phyloP scores from a whole-genome alignment of 2,797 vertebrate genomes.

The Eurystomus glaucurus region DNA sequence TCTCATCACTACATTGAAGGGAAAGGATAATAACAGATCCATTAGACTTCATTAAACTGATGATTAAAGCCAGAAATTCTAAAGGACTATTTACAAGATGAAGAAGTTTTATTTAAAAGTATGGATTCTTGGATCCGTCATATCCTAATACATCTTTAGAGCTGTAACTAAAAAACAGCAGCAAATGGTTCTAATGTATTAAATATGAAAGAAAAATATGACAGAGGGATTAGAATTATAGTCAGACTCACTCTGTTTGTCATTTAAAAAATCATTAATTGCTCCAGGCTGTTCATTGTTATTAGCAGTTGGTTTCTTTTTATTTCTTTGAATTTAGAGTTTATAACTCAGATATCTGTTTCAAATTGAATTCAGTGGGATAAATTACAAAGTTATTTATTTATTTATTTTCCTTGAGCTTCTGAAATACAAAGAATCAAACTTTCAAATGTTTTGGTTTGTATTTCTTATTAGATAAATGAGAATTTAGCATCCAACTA shows the following conservation, averaged over 20 bases:
- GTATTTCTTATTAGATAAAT: not conserved
- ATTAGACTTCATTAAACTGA: constrained; percentile 68
- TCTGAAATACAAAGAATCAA: not conserved
- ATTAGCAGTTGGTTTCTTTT: not conserved
- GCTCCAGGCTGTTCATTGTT: not conserved
- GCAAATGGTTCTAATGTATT: not conserved
- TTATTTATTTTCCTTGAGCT: not conserved
- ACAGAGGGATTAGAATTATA: not conserved
- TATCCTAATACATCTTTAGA: not conserved
- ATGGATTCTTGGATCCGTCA: not conserved
- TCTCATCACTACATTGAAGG: not conserved
- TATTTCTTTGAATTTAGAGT: not conserved
- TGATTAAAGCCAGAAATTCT: constrained; percentile 55
- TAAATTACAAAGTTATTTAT: not conserved
- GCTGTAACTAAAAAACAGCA: not conserved
- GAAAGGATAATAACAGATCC: constrained; percentile 55
- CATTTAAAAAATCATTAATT: not conserved
- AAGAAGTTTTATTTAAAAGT: constrained; percentile 35
- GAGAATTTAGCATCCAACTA: not conserved
- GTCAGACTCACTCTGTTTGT: not conserved
- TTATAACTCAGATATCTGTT: not conserved
- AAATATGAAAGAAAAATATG: not conserved
- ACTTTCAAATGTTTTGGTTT: not conserved
- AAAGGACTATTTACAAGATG: constrained; percentile 38
- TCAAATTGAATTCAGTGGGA: not conserved